phyloP scores from a whole-genome alignment of 2,113 vertebrate genomes.

The Podocnemis expansa region DNA sequence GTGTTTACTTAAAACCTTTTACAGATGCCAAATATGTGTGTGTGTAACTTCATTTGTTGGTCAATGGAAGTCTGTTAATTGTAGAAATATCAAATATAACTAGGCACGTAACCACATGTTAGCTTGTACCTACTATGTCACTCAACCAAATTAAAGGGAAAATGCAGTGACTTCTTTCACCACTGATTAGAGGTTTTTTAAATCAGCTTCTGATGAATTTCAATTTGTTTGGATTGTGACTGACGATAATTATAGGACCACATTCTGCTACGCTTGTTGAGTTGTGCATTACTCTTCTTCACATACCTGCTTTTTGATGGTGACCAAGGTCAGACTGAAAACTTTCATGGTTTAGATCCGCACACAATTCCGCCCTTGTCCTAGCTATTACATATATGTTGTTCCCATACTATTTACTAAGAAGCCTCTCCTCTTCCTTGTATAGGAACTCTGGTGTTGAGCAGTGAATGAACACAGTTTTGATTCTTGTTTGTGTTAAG shows the following conservation, averaged over 20 bases:
- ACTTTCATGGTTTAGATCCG: not conserved
- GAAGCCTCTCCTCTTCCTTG: not conserved
- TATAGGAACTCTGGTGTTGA: not conserved
- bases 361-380: not conserved
- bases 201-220: not conserved
- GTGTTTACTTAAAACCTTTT: not conserved
- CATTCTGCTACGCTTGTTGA: not conserved
- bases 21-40: not conserved
- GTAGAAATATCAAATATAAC: not conserved
- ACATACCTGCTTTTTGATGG: not conserved
- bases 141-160: not conserved
- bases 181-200: not conserved
- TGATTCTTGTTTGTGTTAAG: rapidly evolving
- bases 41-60: not conserved
- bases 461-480: not conserved
- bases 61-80: not conserved
- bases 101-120: not conserved
- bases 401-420: not conserved
- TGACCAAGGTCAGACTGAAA: not conserved
- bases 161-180: not conserved
- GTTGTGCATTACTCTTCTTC: not conserved
- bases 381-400: not conserved
- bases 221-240: not conserved
- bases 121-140: not conserved
- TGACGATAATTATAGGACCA: not conserved